Evolutionary conservation across 2,888 invertebrate species (phyloP).

Genomic region (Hydrotaea diabolus): DNA sequence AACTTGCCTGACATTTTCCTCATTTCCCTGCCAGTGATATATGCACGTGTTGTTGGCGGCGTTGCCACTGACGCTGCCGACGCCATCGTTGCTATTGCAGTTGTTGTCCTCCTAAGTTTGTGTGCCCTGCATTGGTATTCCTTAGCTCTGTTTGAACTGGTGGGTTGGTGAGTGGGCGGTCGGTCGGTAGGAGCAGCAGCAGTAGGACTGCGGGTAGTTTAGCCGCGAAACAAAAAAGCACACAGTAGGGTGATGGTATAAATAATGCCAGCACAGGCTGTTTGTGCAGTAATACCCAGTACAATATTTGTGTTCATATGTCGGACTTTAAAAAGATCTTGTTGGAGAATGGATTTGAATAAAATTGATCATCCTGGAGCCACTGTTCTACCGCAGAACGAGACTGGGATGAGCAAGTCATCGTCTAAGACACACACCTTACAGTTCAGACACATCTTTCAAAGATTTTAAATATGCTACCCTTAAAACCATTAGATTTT

Average conservation of each 20-base stretch:
- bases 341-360: not conserved
- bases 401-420: too few species aligned
- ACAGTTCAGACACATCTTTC: too few species aligned
- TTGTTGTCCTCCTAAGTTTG: constrained; percentile 19
- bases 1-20: constrained; percentile 72
- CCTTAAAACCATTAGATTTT: too few species aligned
- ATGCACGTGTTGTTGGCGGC: not conserved
- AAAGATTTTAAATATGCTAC: too few species aligned
- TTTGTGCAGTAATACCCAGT: not conserved
- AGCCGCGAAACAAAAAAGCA: not conserved
- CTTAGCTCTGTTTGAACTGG: not conserved
- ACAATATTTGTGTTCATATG: not conserved
- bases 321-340: not conserved
- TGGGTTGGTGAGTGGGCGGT: too few species aligned
- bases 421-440: too few species aligned
- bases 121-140: constrained; percentile 5
- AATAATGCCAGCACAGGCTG: not conserved
- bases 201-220: not conserved
- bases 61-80: not conserved
- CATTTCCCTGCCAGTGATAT: constrained; percentile 64
- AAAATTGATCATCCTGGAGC: too few species aligned
- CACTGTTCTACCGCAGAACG: too few species aligned
- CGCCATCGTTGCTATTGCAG: constrained; percentile 20
- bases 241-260: not conserved
- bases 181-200: too few species aligned